Percentiles rank a stretch among this genome's conserved stretches.
Evolutionary conservation across 2,113 vertebrate genomes (phyloP).

Genomic region (Aphelocoma coerulescens): DNA sequence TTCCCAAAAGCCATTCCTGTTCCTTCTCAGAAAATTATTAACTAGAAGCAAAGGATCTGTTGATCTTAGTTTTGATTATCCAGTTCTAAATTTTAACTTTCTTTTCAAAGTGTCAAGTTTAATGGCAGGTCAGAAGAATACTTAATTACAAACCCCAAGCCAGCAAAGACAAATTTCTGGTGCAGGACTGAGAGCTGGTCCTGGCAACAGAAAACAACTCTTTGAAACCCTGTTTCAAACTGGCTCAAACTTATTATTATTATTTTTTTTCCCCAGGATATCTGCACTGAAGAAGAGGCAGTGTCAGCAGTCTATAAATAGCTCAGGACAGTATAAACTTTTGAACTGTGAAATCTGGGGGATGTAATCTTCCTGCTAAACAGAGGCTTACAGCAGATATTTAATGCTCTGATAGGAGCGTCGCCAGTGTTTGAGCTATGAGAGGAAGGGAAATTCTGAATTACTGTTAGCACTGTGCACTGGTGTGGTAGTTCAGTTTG

Average conservation of each 20-base stretch:
- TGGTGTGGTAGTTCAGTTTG: background rate
- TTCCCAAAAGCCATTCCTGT: background rate
- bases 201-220: background rate
- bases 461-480: background rate
- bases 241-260: background rate
- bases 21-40: background rate
- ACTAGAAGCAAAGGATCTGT: background rate
- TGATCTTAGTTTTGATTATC: background rate
- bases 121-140: background rate
- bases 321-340: constrained; percentile 63
- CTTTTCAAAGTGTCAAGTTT: background rate
- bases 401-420: constrained; percentile 48
- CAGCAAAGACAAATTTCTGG: background rate
- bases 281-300: constrained; percentile 32
- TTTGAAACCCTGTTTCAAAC: background rate
- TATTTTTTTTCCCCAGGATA: background rate
- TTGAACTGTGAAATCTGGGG: constrained; percentile 67
- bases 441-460: constrained; percentile 13
- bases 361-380: constrained; percentile 71
- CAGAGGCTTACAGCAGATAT: constrained; percentile 60
- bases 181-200: background rate
- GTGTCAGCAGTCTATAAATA: constrained; percentile 55
- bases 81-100: background rate
- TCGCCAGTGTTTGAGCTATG: background rate
- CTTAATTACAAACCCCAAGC: background rate